A percentile compares a stretch with the other conserved stretches of the same genome.
Conservation (phyloP, 2,888 invertebrate genomes). For the Lepeophtheirus nordmannii region DNA sequence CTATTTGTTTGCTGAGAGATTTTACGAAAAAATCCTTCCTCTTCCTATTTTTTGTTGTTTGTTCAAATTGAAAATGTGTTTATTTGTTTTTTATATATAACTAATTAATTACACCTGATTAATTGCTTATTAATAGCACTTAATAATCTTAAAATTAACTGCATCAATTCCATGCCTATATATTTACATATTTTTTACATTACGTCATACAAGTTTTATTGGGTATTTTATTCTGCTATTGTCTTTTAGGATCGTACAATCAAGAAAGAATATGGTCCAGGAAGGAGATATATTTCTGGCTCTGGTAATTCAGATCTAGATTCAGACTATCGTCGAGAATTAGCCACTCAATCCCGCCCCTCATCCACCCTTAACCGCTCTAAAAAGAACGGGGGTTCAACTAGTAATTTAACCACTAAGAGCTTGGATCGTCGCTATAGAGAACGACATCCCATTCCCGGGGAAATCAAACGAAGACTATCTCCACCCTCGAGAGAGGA, state of each 20-base stretch:
- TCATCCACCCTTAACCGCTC: neutral
- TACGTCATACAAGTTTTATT: no score
- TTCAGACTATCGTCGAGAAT: constrained; percentile 28
- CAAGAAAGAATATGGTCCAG: constrained; percentile 8
- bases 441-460: constrained; percentile 4
- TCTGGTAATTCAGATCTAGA: constrained; percentile 24
- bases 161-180: no score
- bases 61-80: no score
- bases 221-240: no score
- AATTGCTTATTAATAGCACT: no score
- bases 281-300: constrained; percentile 1
- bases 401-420: neutral
- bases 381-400: constrained; percentile 8
- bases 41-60: no score
- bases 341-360: constrained; percentile 24
- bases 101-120: no score
- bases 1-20: no score
- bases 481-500: constrained; percentile 7
- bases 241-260: constrained; percentile 8
- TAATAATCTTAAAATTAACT: no score
- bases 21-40: no score
- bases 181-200: no score
- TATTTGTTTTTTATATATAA: no score
- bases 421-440: constrained; percentile 6
- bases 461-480: neutral